Evolutionary conservation across 2,113 vertebrate species (phyloP), one percentile per base, ranked within the genome.

Genomic region (Oncorhynchus nerka): DNA sequence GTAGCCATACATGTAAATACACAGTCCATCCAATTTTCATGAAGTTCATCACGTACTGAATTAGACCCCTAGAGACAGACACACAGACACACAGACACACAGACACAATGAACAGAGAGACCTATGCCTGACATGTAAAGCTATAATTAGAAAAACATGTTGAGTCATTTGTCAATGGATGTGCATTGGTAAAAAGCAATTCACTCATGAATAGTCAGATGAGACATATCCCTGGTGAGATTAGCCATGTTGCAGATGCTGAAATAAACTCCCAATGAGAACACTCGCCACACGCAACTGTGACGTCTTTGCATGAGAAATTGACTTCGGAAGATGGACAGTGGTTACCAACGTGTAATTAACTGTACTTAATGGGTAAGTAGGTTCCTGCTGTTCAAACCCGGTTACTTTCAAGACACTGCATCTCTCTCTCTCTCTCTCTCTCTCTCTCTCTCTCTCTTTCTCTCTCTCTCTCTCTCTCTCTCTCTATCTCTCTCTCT

Each of bases 161-260:
- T 69, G 32, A 45, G 30, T 22, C 20, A 69, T 34, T 69, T 69
- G 32, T 16, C 30, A 8, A 22, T 69, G 16, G 30, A 34, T 20
- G 20, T n/a, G 32, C 16, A 45, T 34, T 34, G 19, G 20, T 73
- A 73, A 80, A 15, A 61, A 59, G 45, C 64, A 11, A 15, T 28
- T 30, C 69, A 55, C 81, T 81, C 76, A 79, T 81, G 78, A 85
- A 84, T 87, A 82, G 71, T 57, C 59, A 79, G 68, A 81, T 83
- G 76, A 68, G 68, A 72, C 61, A 49, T 70, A 11, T 59, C 79
- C 83, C 85, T 57, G 75, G 73, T 79, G 79, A 77, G 83, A 79
- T 84, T 84, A 85, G 83, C 75, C 75, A 73, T 81, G 82, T 80
- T 79, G 78, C 79, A 70, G 55, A 84, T 82, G 80, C 80, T 51